phyloP scores from a whole-genome alignment of 2,113 vertebrate genomes.

The Paedocypris sp. region DNA sequence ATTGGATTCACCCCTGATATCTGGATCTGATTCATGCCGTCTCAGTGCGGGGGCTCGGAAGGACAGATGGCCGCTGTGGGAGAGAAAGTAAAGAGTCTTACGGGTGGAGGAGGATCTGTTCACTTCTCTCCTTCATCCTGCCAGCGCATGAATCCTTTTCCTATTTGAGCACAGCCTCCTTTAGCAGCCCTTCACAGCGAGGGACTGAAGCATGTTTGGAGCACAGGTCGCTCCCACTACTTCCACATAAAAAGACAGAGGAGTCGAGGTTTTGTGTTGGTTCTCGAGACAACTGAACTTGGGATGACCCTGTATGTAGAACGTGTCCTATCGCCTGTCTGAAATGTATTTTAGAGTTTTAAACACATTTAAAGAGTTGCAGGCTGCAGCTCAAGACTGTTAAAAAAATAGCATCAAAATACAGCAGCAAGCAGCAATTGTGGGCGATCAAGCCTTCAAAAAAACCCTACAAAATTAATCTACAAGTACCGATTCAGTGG shows the following conservation, averaged over 20 bases:
- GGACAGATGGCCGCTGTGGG: conserved; percentile 39
- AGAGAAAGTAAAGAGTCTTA: conserved; percentile 32
- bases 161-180: neutral
- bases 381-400: too few species aligned
- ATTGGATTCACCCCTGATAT: neutral
- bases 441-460: too few species aligned
- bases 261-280: neutral
- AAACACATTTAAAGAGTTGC: too few species aligned
- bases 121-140: neutral
- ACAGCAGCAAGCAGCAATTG: too few species aligned
- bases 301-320: neutral
- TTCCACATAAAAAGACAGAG: conserved; percentile 6
- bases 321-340: neutral
- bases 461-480: too few species aligned
- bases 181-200: neutral
- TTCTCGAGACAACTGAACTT: conserved; percentile 3
- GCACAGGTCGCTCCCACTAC: neutral
- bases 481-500: too few species aligned
- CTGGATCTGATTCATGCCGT: conserved; percentile 21
- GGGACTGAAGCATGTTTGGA: neutral
- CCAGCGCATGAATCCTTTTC: neutral
- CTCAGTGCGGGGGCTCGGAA: conserved; percentile 3
- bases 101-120: conserved; percentile 20
- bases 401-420: too few species aligned
- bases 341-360: neutral